Base-by-base conservation (phyloP, 2,888 invertebrate species). In the Drosophila anomelani region DNA sequence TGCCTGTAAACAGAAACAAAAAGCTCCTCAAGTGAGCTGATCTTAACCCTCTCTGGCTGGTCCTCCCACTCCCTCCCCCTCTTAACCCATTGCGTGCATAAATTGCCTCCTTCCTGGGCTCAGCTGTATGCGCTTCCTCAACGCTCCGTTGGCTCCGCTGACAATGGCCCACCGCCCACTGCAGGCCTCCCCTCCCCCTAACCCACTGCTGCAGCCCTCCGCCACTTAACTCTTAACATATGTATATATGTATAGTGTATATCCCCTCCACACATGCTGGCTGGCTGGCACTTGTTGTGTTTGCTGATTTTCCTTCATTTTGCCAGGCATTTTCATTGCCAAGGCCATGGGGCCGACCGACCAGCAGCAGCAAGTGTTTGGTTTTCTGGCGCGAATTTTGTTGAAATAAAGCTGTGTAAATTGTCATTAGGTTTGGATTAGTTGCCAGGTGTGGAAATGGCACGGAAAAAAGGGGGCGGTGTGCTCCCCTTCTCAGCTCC, bases 141-240 rank as follows among this genome's bases (percentile, higher is more conserved):
- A 82, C 82, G 82, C 84, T 82, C 83, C 77, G 82, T 70, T 81
- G 81, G 61, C 69, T 60, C 41, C 74, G 67, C 51, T 69, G 69
- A 44, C 66, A 68, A 68, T 68, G 67, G 61, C 61, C 34, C 17
- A n/a, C 58, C 58, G 44, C 29, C 29, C 54, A 20, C n/a, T 5
- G 29, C n/a, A 12, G 17, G 32, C 43, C 10, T 10, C n/a, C 10
- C 8, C 17, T 23, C 17, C 26, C 13, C 41, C 10, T 38, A 26
- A 13, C 29, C 62, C 36, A 39, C 58, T 39, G n/a, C 58, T 39
- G n/a, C 58, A 32, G 8, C 44, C 56, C 34, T 7, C 39, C 13
- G n/a, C 6, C 34, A 58, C 49, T 53, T 53, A 10, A 15, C 51
- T 53, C 23, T 15, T 12, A 13, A 20, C 20, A 34, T 12, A n/a